Evolutionary conservation across 1,140 invertebrate genomes (phyloP), one percentile per base, ranked within the genome.

Genomic region (Xylocopa sonorina): DNA sequence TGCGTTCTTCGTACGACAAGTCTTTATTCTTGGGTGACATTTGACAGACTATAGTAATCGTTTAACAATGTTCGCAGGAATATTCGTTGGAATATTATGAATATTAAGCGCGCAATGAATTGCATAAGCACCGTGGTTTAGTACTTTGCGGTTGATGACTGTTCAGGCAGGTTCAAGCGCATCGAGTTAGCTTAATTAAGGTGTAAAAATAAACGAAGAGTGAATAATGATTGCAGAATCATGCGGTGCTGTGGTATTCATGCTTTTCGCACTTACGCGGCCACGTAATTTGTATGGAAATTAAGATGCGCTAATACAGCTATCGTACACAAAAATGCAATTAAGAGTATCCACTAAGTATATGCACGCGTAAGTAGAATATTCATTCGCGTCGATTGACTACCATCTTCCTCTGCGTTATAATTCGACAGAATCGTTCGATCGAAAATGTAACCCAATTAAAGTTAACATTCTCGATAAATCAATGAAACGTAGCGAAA

Each of bases 81-180:
- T 51, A 12, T n/a, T 27, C 24, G 14, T 43, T 29, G 9, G 14
- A 10, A 34, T 16, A 29, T n/a, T 38, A 50, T 51, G 48, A 68
- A 68, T 68, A 51, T 68, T 50, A 68, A 68, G 12, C 46, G 9
- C 34, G 18, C 41, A 12, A 21, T 48, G 41, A 29, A 66, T 66
- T 48, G 43, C 63, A n/a, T n/a, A 60, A 60, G 38, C 21, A 66
- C 6, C 24, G 27, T 27, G n/a, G n/a, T 27, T 27, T 41, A 29
- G 24, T 43, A 6, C 24, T 60, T 34, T 5, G 1, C 10, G 57
- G 1, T n/a, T n/a, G n/a, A n/a, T n/a, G n/a, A n/a, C n/a, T n/a
- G n/a, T n/a, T n/a, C n/a, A 38, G 38, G 9, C 38, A 9, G 9
- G 6, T 3, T 10, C 2, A 9, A n/a, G 1, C 12, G 51, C 3